Evolutionary conservation across 2,888 invertebrate species (phyloP), one percentile per base, ranked within the genome.

Genomic region (Cylindroiulus punctatus): DNA sequence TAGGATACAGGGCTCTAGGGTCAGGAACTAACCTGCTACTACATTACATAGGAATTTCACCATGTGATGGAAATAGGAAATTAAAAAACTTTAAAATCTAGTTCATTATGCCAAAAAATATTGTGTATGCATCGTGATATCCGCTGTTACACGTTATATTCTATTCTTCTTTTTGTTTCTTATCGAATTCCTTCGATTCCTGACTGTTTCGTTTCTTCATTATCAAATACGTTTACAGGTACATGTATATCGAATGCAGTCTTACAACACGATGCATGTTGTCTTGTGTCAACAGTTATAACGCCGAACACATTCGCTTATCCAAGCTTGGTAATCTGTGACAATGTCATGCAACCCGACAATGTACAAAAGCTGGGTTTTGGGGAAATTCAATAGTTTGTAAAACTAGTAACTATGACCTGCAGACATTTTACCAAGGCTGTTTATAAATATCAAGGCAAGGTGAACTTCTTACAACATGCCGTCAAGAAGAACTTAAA

Each of bases 381-480:
- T 30, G 30, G 0, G 12, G 76, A 76, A 76, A 30, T 76, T 76
- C 30, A 76, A 76, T 76, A 30, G 30, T 76, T 76, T 30, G 30
- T 30, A 30, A 0, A 57, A 57, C 22, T 65, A 12, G 7, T 65
- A n/a, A n/a, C n/a, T n/a, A 22, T 22, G 57, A 76, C 76, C 26
- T 22, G 3, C 76, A 76, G 76, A 30, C 76, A 76, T 76, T n/a
- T 4, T 17, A 76, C 76, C 76, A 76, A 76, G 76, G 76, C 12
- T 76, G 26, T 76, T 76, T 26, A 76, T 65, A 65, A 65, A 26
- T 30, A 76, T 30, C 76, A 30, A 76, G 76, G 76, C 76, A 76
- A 76, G 76, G 76, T 76, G 26, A 76, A 76, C 76, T 76, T 76
- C 10, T 76, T 76, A 30, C 30, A 76, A 30, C 76, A 30, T 14